Evolutionary conservation across 1,140 invertebrate species (phyloP).

Genomic region (Ruditapes philippinarum): DNA sequence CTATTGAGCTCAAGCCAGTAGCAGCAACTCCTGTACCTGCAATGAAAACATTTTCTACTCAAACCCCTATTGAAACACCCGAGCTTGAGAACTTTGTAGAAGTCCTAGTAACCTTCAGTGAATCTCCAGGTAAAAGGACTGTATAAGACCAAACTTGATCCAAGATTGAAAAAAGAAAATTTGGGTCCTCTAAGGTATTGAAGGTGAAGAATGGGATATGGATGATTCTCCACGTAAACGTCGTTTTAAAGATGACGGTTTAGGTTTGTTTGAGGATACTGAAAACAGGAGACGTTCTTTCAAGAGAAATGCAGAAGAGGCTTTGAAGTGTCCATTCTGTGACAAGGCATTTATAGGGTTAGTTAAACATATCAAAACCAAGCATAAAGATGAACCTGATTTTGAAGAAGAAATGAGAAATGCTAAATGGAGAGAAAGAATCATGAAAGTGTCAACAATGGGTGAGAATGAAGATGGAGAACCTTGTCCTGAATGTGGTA

Average conservation of each 20-base stretch:
- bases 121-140: constrained; percentile 79
- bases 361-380: constrained; percentile 84
- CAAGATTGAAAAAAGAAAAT: constrained; percentile 83
- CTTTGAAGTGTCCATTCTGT: constrained; percentile 85
- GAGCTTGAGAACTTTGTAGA: constrained; percentile 79
- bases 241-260: constrained; percentile 79
- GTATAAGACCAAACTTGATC: constrained; percentile 84
- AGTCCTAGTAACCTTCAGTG: constrained; percentile 81
- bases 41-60: constrained; percentile 73
- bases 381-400: constrained; percentile 83
- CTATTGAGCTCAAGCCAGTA: constrained; percentile 56
- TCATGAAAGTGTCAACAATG: constrained; percentile 84
- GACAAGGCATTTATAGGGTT: constrained; percentile 85
- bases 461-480: constrained; percentile 82
- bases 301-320: constrained; percentile 83
- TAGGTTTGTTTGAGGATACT: constrained; percentile 82
- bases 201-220: constrained; percentile 75
- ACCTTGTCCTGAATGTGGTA: constrained; percentile 83
- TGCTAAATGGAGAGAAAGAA: constrained; percentile 85
- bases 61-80: constrained; percentile 75
- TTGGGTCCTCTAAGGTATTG: constrained; percentile 82
- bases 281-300: constrained; percentile 81
- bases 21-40: constrained; percentile 49
- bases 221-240: constrained; percentile 74
- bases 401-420: constrained; percentile 85